Conservation (phyloP, 2,113 vertebrate genomes). For the Leptosomus discolor region DNA sequence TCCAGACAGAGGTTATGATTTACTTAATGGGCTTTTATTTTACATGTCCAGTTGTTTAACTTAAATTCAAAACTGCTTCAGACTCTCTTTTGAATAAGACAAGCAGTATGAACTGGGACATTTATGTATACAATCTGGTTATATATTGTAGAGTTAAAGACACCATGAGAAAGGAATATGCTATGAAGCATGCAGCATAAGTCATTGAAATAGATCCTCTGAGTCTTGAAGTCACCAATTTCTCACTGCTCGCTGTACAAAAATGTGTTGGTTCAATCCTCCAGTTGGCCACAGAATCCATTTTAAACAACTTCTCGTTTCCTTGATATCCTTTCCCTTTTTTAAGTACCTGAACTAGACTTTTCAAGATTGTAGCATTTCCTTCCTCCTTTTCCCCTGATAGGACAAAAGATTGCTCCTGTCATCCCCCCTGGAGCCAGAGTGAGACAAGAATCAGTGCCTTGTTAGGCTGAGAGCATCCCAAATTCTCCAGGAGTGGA, state of each 20-base stretch:
- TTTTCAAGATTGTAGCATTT: not conserved
- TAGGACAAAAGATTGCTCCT: not conserved
- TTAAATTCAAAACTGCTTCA: not conserved
- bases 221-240: not conserved
- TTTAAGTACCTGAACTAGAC: not conserved
- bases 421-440: rapidly evolving
- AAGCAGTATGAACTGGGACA: not conserved
- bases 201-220: slow-evolving; percentile 1
- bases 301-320: slow-evolving; percentile 27
- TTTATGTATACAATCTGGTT: not conserved
- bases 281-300: not conserved
- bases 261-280: not conserved
- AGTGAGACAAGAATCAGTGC: not conserved
- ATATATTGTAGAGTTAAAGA: not conserved
- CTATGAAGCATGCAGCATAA: not conserved
- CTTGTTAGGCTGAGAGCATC: not conserved
- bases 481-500: not conserved
- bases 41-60: not conserved
- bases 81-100: not conserved
- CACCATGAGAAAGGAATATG: not conserved
- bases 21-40: not conserved
- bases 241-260: not conserved
- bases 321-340: not conserved
- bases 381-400: not conserved
- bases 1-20: not conserved